Base-by-base conservation (phyloP, 1,140 invertebrate genomes). In the Phocides pigmalion region DNA sequence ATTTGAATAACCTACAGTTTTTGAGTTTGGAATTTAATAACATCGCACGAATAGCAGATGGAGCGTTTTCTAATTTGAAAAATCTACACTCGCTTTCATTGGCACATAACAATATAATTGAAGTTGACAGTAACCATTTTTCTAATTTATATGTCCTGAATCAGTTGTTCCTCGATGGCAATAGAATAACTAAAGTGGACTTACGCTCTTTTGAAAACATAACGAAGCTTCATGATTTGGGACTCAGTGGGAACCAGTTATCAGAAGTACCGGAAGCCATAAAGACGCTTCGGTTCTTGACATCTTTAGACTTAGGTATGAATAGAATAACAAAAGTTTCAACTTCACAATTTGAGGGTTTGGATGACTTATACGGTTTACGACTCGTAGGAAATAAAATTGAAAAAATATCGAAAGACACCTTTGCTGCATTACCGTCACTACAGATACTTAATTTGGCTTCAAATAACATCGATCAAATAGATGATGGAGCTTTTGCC, bases 281-380 rank as follows among this genome's bases (percentile, higher is more conserved):
- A 16, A 93, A 94, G 66, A 93, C 93, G 69, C 89, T 97, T 20
- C 81, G 89, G 59, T 94, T 94, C 69, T 89, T 97, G 59, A 96
- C 95, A 77, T 95, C 94, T 2, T 89, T 97, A 28, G 96, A 97
- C 90, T 92, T 97, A 46, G 95, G 95, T n/a, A 96, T 96, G 83
- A 97, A 97, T 83, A 93, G 92, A 74, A 95, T 97, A 66, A 92
- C 92, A 68, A 88, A 93, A 65, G 92, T 94, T n/a, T 91, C 92
- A 50, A 94, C 93, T 74, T 81, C 92, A 4, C 93, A 93, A 74
- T 95, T 95, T 76, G 92, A 94, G 76, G 94, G 94, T 4, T 85
- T 96, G 25, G 93, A 94, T 68, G 91, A 94, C 64, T 85, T 95
- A 2, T 94, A 94, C 80, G 94, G 94, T 6, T 77, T 96, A 44